Evolutionary conservation across 2,888 invertebrate genomes (phyloP), one percentile per base, ranked within the genome.

Genomic region (Nephrotoma flavescens): DNA sequence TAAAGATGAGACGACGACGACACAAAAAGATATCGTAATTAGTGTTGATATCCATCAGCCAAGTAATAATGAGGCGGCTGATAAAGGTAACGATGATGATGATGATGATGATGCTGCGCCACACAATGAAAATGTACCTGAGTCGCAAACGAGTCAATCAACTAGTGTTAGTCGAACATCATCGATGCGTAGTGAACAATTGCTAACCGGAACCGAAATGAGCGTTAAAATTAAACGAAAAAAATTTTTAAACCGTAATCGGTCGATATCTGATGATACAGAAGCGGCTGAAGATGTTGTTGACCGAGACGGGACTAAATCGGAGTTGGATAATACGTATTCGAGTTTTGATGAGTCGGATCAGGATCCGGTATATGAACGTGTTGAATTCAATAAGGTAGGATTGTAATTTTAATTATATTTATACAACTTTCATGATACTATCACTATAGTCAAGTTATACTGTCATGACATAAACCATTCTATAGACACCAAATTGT

Each of bases 291-390:
- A 12, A 0, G 85, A 85, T 41, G 84, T n/a, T 42, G 15, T n/a
- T 84, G 83, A 42, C 12, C 41, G 41, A 11, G 42, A 42, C 42
- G 84, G 19, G 5, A 42, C 12, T 42, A 84, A 42, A 42, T 83
- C 83, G 6, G 41, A 42, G 12, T 19, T 71, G 31, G 71, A 71
- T 31, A 71, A 71, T 71, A 71, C 71, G 11, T 71, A 71, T 84
- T 85, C 85, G 15, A 85, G 85, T 85, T 42, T 85, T 45, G 85
- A 85, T 85, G 85, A 85, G 11, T 85, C 44, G 5, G 85, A 85
- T n/a, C 84, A 84, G 15, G 85, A 85, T 85, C 85, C 85, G 11
- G 85, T 85, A 7, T 85, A 85, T 11, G 85, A 85, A 85, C 85
- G 44, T 3, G 85, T 85, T 85, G 44, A 44, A 85, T 44, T 44